Evolutionary conservation across 2,888 invertebrate species (phyloP).

Genomic region (Drosophila neonasuta): DNA sequence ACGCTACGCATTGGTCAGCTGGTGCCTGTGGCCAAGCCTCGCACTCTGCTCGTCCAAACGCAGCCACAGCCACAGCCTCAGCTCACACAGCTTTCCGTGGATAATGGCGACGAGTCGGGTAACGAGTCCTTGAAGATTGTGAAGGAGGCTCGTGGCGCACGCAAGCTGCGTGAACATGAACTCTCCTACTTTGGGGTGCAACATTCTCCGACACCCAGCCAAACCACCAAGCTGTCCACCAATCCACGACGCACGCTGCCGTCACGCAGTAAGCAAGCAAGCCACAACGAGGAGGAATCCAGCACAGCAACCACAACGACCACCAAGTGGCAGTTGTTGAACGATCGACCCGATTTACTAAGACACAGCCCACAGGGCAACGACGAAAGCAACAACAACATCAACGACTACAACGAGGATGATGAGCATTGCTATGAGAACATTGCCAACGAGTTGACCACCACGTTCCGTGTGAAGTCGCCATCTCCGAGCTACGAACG

Average conservation of each 20-base stretch:
- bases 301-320: slow-evolving; percentile 45
- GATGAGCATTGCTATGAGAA: slow-evolving; percentile 80
- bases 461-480: slow-evolving; percentile 74
- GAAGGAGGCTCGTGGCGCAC: slow-evolving; percentile 81
- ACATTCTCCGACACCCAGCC: slow-evolving; percentile 47
- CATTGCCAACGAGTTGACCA: slow-evolving; percentile 76
- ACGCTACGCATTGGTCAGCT: slow-evolving; percentile 64
- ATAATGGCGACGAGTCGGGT: slow-evolving; percentile 56
- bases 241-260: slow-evolving; percentile 69
- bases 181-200: slow-evolving; percentile 85
- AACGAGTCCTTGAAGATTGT: slow-evolving; percentile 78
- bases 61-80: slow-evolving; percentile 29
- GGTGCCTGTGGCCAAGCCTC: slow-evolving; percentile 79
- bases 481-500: slow-evolving; percentile 73
- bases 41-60: slow-evolving; percentile 69
- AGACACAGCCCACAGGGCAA: slow-evolving; percentile 79
- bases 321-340: slow-evolving; percentile 79
- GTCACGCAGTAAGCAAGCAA: slow-evolving; percentile 52
- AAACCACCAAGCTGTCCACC: slow-evolving; percentile 28
- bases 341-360: slow-evolving; percentile 81
- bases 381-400: slow-evolving; percentile 39
- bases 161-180: slow-evolving; percentile 85
- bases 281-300: slow-evolving; percentile 37
- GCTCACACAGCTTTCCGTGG: slow-evolving; percentile 21
- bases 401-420: slow-evolving; percentile 47